Conservation (phyloP, 2,113 vertebrate genomes). For the Pungitius pungitius region DNA sequence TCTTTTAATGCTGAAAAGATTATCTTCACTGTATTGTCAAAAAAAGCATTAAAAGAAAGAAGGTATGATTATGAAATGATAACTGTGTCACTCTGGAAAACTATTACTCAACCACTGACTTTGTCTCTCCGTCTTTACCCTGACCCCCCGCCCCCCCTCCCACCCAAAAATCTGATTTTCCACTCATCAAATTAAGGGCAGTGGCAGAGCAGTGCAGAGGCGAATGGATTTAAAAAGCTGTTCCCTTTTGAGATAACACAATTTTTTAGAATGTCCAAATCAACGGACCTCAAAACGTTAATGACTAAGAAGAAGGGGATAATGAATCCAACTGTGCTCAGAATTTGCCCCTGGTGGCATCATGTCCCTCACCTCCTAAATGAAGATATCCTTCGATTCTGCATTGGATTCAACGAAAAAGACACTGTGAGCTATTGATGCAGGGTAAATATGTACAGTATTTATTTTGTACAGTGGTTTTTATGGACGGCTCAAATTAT, state of each 20-base stretch:
- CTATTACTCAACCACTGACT: constrained; percentile 30
- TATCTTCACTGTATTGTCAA: constrained; percentile 50
- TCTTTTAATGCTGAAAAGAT: constrained; percentile 40
- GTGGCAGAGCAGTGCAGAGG: constrained; percentile 36
- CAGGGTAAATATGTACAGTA: background rate
- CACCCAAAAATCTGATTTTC: constrained; percentile 30
- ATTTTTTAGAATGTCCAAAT: constrained; percentile 32
- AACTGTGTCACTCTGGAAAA: constrained; percentile 38
- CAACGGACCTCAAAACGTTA: constrained; percentile 56
- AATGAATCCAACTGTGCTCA: constrained; percentile 66
- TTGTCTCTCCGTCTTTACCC: constrained; percentile 10
- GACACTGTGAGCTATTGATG: constrained; percentile 7
- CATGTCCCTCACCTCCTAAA: constrained; percentile 25
- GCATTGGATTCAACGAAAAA: constrained; percentile 14
- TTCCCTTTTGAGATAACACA: constrained; percentile 23
- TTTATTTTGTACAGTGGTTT: constrained; percentile 2
- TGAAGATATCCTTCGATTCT: constrained; percentile 51
- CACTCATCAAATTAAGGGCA: constrained; percentile 50
- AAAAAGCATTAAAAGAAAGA: constrained; percentile 40
- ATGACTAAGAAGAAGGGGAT: constrained; percentile 52
- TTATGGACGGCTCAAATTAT: constrained; percentile 11
- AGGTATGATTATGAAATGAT: constrained; percentile 47
- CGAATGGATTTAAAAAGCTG: constrained; percentile 31
- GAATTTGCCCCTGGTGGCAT: constrained; percentile 37
- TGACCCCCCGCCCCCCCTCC: background rate